A percentile compares a stretch with the other conserved stretches of the same genome.
These are phyloP conservation scores for Eulemur mongoz DNA, from an alignment of 2,797 vertebrate genomes.

Conservation along the genomic window DNA sequence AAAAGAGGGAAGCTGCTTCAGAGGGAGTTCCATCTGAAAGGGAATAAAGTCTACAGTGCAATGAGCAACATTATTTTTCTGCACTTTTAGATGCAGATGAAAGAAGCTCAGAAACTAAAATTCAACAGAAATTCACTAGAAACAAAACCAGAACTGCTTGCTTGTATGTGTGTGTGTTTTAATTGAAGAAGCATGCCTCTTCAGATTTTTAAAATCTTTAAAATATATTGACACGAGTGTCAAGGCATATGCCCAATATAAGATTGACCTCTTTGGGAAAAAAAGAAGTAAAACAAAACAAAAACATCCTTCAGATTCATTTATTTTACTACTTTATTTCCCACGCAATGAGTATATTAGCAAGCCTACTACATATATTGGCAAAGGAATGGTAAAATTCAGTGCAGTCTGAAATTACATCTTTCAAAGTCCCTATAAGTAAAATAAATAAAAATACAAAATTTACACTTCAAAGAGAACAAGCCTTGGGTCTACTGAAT, in stretches of 20 bases:
- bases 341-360: not conserved
- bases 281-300: slow-evolving; percentile 47
- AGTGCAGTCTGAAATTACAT: slow-evolving; percentile 26
- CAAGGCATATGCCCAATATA: not conserved
- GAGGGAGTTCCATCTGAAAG: not conserved
- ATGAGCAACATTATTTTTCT: slow-evolving; percentile 16
- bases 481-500: not conserved
- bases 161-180: not conserved
- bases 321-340: slow-evolving; percentile 57
- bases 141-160: not conserved
- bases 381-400: slow-evolving; percentile 31
- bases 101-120: slow-evolving; percentile 23
- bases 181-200: not conserved
- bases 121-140: not conserved
- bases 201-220: slow-evolving; percentile 38
- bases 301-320: slow-evolving; percentile 41
- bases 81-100: not conserved
- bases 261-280: not conserved
- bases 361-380: slow-evolving; percentile 38
- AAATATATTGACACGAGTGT: not conserved
- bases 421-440: slow-evolving; percentile 11
- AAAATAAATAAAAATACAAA: slow-evolving; percentile 33
- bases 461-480: not conserved
- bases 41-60: not conserved
- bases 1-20: not conserved